phyloP scores from a whole-genome alignment of 2,797 vertebrate species.

The Knipowitschia caucasica region DNA sequence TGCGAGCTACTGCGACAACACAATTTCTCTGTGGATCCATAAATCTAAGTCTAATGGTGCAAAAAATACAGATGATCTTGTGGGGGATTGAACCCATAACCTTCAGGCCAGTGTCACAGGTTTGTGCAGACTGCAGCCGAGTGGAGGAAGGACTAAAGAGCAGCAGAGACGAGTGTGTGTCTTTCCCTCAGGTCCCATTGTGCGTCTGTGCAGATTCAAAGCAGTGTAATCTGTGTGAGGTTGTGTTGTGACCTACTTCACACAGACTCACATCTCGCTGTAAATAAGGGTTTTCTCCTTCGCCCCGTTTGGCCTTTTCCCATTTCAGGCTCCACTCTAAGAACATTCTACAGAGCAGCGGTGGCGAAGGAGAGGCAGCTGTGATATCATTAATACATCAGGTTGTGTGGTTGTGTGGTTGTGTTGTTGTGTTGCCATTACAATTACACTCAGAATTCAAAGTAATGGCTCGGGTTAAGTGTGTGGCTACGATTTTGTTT shows the following conservation, averaged over 20 bases:
- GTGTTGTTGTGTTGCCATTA: constrained; percentile 41
- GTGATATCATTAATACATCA: constrained; percentile 52
- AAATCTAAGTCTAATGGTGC: too few species aligned
- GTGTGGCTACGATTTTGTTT: too few species aligned
- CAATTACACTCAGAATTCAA: constrained; percentile 37
- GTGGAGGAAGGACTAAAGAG: constrained; percentile 26
- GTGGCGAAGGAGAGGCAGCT: constrained; percentile 45
- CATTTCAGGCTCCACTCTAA: constrained; percentile 66
- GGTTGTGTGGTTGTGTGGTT: constrained; percentile 46
- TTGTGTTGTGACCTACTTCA: constrained; percentile 71
- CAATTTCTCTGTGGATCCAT: too few species aligned
- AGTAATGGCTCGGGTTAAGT: constrained; percentile 28
- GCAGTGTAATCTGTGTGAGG: constrained; percentile 56
- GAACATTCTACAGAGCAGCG: constrained; percentile 58
- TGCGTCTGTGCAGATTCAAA: constrained; percentile 43
- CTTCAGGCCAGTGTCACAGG: neutral
- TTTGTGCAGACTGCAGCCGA: constrained; percentile 23
- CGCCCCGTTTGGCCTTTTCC: constrained; percentile 71
- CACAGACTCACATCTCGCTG: constrained; percentile 65
- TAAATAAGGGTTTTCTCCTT: constrained; percentile 75
- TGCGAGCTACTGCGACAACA: too few species aligned
- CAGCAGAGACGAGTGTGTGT: constrained; percentile 47
- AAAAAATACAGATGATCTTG: too few species aligned
- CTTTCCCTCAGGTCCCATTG: constrained; percentile 50
- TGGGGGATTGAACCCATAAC: too few species aligned